phyloP scores from a whole-genome alignment of 2,113 vertebrate species.

The Pangasianodon gigas region DNA sequence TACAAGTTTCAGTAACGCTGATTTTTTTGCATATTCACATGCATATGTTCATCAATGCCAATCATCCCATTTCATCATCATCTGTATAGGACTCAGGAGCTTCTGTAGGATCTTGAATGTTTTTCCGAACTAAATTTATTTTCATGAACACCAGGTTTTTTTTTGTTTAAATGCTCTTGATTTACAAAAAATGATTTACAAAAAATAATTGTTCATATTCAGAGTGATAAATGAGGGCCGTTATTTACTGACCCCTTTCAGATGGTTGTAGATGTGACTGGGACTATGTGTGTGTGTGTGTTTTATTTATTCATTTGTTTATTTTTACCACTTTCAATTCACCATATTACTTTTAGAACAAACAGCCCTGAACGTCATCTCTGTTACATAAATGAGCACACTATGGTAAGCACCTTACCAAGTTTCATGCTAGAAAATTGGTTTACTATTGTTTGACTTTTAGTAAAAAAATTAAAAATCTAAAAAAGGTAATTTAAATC shows the following conservation, averaged over 20 bases:
- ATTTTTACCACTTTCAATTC: not conserved
- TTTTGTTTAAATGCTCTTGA: not conserved
- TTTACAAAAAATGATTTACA: not conserved
- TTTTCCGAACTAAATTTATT: not conserved
- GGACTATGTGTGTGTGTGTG: not conserved
- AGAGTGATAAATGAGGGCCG: not conserved
- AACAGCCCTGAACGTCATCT: not conserved
- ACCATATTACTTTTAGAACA: not conserved
- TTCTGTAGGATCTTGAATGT: not conserved
- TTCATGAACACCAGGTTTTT: not conserved
- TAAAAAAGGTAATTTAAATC: not conserved
- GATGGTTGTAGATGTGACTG: not conserved
- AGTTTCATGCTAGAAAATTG: not conserved
- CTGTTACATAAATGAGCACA: not conserved
- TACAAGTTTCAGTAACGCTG: not conserved
- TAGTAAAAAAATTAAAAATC: no score
- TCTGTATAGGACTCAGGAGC: not conserved
- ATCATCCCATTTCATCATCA: not conserved
- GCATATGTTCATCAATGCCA: not conserved
- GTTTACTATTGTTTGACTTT: not conserved
- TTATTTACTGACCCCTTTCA: not conserved
- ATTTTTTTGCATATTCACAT: not conserved
- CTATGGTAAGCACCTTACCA: not conserved
- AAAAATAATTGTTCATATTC: not conserved
- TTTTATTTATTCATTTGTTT: not conserved